Conservation (phyloP, 1,140 invertebrate genomes). For the Calliopsis andreniformis region DNA sequence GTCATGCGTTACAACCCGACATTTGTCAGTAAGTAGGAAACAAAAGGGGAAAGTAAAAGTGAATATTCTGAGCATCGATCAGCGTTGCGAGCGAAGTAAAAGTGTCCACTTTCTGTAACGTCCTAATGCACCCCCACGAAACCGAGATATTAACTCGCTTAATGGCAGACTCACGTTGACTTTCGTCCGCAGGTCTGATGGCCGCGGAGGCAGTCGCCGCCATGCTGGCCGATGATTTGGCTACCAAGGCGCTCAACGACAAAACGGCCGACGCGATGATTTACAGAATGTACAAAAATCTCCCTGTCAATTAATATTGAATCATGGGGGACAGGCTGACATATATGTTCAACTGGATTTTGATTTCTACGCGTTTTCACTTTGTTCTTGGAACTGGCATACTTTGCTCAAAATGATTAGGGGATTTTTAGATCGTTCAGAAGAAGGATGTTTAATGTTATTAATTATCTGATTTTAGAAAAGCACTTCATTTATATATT, state of each 20-base stretch:
- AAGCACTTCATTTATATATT: too few species aligned
- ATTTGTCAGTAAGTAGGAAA: constrained; percentile 10
- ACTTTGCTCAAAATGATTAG: not conserved
- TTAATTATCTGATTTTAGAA: too few species aligned
- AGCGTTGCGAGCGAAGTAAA: constrained; percentile 22
- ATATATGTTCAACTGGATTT: not conserved
- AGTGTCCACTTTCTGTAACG: constrained; percentile 28
- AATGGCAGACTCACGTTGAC: constrained; percentile 42
- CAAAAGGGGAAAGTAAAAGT: constrained; percentile 41
- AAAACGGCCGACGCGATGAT: constrained; percentile 74
- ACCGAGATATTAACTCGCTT: constrained; percentile 28
- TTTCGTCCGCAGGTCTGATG: constrained; percentile 75
- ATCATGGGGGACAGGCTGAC: not conserved
- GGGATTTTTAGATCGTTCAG: not conserved
- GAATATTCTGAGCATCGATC: constrained; percentile 24
- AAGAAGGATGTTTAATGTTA: not conserved
- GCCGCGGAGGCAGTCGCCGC: constrained; percentile 79
- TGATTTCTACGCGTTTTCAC: too few species aligned
- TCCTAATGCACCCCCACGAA: not conserved
- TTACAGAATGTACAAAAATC: constrained; percentile 78
- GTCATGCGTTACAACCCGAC: not conserved
- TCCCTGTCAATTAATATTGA: constrained; percentile 60
- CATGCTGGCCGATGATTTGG: constrained; percentile 78
- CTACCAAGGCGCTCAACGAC: constrained; percentile 76
- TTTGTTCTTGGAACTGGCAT: too few species aligned